A percentile compares a stretch with the other conserved stretches of the same genome.
Conservation (phyloP, 2,888 invertebrate genomes). For the Cancer borealis region DNA sequence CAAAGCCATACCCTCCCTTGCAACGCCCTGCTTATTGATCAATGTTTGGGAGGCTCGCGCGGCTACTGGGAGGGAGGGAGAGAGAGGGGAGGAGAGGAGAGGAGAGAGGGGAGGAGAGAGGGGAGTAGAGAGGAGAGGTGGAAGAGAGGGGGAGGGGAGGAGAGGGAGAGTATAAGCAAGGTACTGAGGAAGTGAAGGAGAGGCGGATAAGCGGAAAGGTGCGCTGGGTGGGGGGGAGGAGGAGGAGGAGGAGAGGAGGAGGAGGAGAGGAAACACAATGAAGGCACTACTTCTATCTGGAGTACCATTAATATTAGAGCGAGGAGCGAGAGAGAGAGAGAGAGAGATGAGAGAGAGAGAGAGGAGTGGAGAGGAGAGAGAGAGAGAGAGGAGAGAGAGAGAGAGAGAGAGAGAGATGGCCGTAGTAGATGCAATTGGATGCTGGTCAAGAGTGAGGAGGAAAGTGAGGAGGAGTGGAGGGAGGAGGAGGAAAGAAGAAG, state of each 20-base stretch:
- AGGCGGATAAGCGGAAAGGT: not conserved
- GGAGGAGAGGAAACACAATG: not conserved
- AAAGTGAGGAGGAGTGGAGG: not conserved
- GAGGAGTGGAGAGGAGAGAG: not conserved
- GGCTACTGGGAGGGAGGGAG: not conserved
- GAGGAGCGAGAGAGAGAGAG: conserved; percentile 11
- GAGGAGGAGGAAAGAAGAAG: not conserved
- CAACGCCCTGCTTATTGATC: conserved; percentile 16
- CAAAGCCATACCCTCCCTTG: not conserved
- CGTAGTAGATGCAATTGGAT: conserved; percentile 6
- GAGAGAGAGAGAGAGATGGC: not conserved
- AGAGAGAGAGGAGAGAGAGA: not conserved
- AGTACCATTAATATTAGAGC: not conserved
- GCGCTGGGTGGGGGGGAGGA: not conserved
- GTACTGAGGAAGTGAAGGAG: not conserved
- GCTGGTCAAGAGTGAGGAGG: not conserved
- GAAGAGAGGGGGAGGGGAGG: not conserved
- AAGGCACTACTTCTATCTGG: not conserved
- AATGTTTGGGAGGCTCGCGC: not conserved
- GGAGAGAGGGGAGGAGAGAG: not conserved
- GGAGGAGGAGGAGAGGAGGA: not conserved
- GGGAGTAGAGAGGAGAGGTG: not conserved
- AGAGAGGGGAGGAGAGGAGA: no score
- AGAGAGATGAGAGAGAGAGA: not conserved
- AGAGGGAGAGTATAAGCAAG: not conserved